These are phyloP conservation scores for Drosophila subpulchrella DNA, from an alignment of 1,140 invertebrate species.

Conservation along the genomic window DNA sequence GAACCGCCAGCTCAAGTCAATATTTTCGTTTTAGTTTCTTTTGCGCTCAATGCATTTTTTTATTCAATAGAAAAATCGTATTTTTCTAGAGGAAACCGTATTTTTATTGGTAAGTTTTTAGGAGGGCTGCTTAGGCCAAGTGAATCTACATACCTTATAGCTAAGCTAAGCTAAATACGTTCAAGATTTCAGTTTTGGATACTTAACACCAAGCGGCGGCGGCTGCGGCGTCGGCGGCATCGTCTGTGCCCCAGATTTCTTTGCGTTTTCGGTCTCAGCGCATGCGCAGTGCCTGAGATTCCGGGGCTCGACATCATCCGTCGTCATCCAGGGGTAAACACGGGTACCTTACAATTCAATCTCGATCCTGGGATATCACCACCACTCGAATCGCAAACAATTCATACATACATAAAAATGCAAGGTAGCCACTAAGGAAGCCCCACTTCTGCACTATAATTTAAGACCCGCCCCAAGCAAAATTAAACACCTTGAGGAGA, in stretches of 20 bases:
- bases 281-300: constrained; percentile 53
- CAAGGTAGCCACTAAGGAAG: background rate
- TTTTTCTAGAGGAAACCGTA: constrained; percentile 72
- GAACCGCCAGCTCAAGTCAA: constrained; percentile 67
- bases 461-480: constrained; percentile 33
- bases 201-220: constrained; percentile 70
- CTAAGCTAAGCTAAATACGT: constrained; percentile 52
- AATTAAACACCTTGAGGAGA: constrained; percentile 32
- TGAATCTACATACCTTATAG: constrained; percentile 78
- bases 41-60: constrained; percentile 55
- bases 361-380: background rate
- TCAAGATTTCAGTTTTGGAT: constrained; percentile 41
- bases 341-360: background rate
- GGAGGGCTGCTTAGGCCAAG: constrained; percentile 25
- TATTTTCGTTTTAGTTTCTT: constrained; percentile 47
- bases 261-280: constrained; percentile 34
- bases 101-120: constrained; percentile 67
- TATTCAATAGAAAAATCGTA: constrained; percentile 78
- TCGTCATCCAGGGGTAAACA: constrained; percentile 1
- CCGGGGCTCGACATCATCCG: constrained; percentile 1
- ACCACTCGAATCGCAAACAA: constrained; percentile 1
- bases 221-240: constrained; percentile 6
- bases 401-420: constrained; percentile 10
- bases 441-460: constrained; percentile 3
- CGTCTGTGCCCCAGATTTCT: constrained; percentile 2